phyloP scores from a whole-genome alignment of 2,113 vertebrate genomes.

The Equus quagga region DNA sequence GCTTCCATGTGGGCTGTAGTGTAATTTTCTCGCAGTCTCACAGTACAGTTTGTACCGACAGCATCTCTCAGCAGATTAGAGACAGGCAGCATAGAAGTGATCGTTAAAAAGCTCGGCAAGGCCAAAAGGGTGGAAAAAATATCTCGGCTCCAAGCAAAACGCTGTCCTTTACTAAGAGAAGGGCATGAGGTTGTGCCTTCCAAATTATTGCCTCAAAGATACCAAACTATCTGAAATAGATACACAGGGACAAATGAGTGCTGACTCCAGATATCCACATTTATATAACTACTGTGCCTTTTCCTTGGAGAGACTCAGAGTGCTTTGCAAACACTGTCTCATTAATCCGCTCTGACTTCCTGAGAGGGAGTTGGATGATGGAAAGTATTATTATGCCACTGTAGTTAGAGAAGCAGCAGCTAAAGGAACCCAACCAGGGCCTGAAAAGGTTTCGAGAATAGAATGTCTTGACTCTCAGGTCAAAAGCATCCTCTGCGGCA shows the following conservation, averaged over 20 bases:
- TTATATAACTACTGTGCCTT: slow-evolving; percentile 47
- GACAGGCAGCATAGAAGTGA: slow-evolving; percentile 75
- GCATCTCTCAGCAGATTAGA: slow-evolving; percentile 86
- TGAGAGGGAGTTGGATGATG: slow-evolving; percentile 39
- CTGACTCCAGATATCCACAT: slow-evolving; percentile 57
- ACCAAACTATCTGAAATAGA: slow-evolving; percentile 78
- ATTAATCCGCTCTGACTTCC: slow-evolving; percentile 57
- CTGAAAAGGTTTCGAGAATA: slow-evolving; percentile 31
- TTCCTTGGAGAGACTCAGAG: neutral
- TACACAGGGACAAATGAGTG: slow-evolving; percentile 75
- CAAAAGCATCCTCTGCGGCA: neutral
- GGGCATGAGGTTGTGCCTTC: slow-evolving; percentile 77
- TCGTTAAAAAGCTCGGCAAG: slow-evolving; percentile 81
- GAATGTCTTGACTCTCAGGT: neutral
- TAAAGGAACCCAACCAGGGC: slow-evolving; percentile 49
- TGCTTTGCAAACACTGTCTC: slow-evolving; percentile 68
- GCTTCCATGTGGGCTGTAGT: slow-evolving; percentile 79
- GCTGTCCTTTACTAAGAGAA: slow-evolving; percentile 74
- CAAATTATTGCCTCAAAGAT: slow-evolving; percentile 83
- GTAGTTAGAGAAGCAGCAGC: slow-evolving; percentile 19
- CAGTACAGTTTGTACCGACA: slow-evolving; percentile 84
- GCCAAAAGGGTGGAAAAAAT: slow-evolving; percentile 78
- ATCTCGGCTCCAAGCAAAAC: slow-evolving; percentile 76
- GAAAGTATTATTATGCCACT: slow-evolving; percentile 38
- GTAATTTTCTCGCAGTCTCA: slow-evolving; percentile 85